Evolutionary conservation across 1,140 invertebrate genomes (phyloP).

Genomic region (Drosophila pallidifrons): DNA sequence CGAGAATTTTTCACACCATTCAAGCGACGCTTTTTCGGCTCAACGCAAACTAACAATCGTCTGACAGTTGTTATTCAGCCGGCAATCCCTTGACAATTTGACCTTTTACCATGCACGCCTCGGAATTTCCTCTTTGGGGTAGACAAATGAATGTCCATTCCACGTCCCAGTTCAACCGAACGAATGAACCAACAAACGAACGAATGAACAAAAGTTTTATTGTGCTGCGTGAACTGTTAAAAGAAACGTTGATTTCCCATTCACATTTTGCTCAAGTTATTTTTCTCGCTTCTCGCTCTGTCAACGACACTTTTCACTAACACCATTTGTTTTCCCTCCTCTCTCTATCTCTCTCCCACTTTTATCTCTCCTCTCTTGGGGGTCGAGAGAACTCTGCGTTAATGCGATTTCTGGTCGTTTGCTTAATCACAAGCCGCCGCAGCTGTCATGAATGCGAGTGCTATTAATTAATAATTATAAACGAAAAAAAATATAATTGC

Average conservation of each 20-base stretch:
- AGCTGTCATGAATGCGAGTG: slow-evolving; percentile 2
- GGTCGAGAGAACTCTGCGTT: background rate
- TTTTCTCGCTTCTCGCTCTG: slow-evolving; percentile 12
- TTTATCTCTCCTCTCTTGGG: background rate
- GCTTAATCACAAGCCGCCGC: slow-evolving; percentile 11
- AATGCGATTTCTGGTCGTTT: slow-evolving; percentile 16
- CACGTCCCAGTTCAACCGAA: slow-evolving; percentile 34
- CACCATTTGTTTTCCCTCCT: background rate
- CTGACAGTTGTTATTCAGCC: slow-evolving; percentile 28
- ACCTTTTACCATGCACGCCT: slow-evolving; percentile 47
- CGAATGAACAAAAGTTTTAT: slow-evolving; percentile 63
- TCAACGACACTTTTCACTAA: slow-evolving; percentile 4
- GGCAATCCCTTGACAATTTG: slow-evolving; percentile 45
- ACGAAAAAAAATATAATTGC: background rate
- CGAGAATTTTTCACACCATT: slow-evolving; percentile 44
- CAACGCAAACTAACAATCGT: slow-evolving; percentile 47
- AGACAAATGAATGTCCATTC: slow-evolving; percentile 21
- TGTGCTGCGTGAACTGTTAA: slow-evolving; percentile 39
- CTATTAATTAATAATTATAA: slow-evolving; percentile 36
- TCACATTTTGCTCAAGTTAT: slow-evolving; percentile 43
- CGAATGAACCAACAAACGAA: slow-evolving; percentile 36
- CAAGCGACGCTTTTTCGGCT: slow-evolving; percentile 25
- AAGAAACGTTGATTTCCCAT: slow-evolving; percentile 63
- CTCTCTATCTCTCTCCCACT: background rate
- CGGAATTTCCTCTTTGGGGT: slow-evolving; percentile 21